Conservation (phyloP, 1,140 invertebrate genomes). For the Tetragonula clypearis region DNA sequence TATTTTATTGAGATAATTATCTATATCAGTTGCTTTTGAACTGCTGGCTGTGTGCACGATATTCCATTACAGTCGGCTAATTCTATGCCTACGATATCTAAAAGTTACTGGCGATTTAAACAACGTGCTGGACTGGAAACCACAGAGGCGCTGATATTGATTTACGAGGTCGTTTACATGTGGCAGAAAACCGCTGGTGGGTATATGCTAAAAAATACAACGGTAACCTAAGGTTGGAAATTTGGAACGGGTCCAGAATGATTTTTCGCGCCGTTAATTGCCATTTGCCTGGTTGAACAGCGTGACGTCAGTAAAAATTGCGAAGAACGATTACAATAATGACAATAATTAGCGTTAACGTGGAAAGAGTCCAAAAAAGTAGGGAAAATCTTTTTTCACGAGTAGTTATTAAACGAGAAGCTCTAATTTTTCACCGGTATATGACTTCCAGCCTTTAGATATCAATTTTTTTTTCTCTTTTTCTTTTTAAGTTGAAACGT, state of each 20-base stretch:
- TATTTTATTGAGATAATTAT: too few species aligned
- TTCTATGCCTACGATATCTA: neutral
- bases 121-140: slow-evolving; percentile 16
- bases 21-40: neutral
- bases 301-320: neutral
- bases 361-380: too few species aligned
- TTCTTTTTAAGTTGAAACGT: too few species aligned
- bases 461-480: too few species aligned
- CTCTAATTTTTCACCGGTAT: too few species aligned
- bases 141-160: slow-evolving; percentile 18
- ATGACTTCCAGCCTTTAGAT: too few species aligned
- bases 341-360: neutral
- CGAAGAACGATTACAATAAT: neutral
- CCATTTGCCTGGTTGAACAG: neutral
- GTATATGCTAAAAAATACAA: slow-evolving; percentile 7
- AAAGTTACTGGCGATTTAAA: slow-evolving; percentile 5
- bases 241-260: slow-evolving; percentile 2
- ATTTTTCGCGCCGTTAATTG: neutral
- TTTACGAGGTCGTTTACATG: slow-evolving; percentile 18
- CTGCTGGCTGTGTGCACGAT: neutral
- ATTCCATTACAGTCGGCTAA: neutral
- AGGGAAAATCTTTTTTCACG: too few species aligned
- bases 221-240: neutral
- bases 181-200: neutral
- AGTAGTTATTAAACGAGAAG: too few species aligned